A percentile compares a stretch with the other conserved stretches of the same genome.
Conservation (phyloP, 2,113 vertebrate genomes). For the Euleptes europaea region DNA sequence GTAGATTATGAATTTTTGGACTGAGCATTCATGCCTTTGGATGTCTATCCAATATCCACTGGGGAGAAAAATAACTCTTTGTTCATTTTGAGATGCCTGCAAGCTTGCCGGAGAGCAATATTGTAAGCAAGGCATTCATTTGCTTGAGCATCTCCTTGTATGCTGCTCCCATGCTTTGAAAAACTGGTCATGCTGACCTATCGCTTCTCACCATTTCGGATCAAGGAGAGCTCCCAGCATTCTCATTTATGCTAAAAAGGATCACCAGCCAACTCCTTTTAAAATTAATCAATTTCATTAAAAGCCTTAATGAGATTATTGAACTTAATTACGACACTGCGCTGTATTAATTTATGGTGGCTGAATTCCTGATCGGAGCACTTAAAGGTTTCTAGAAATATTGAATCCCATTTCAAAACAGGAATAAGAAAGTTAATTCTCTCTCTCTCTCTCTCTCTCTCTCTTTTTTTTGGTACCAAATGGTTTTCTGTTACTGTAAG, state of each 20-base stretch:
- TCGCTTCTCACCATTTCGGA: background rate
- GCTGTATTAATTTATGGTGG: conserved; percentile 66
- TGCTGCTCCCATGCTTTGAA: background rate
- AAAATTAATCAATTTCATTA: conserved; percentile 71
- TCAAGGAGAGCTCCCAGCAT: conserved; percentile 28
- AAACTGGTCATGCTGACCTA: background rate
- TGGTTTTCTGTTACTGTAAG: conserved; percentile 1
- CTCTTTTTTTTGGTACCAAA: conserved; percentile 31
- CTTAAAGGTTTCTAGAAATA: conserved; percentile 58
- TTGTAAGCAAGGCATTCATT: background rate
- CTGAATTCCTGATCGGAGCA: conserved; percentile 55
- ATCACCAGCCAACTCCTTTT: conserved; percentile 53
- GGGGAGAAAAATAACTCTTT: background rate
- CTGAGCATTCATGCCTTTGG: too few relatives aligned
- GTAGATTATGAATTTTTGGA: too few relatives aligned
- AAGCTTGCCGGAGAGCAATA: background rate
- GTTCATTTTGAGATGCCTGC: background rate
- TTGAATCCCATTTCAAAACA: conserved; percentile 42
- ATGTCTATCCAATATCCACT: background rate
- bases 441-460: background rate
- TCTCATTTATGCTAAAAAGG: conserved; percentile 51
- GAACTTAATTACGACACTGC: conserved; percentile 67
- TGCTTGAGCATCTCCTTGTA: background rate
- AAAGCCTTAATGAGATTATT: conserved; percentile 72
- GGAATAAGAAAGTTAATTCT: conserved; percentile 2